Evolutionary conservation across 1,140 invertebrate genomes (phyloP).

Genomic region (Atta texana): DNA sequence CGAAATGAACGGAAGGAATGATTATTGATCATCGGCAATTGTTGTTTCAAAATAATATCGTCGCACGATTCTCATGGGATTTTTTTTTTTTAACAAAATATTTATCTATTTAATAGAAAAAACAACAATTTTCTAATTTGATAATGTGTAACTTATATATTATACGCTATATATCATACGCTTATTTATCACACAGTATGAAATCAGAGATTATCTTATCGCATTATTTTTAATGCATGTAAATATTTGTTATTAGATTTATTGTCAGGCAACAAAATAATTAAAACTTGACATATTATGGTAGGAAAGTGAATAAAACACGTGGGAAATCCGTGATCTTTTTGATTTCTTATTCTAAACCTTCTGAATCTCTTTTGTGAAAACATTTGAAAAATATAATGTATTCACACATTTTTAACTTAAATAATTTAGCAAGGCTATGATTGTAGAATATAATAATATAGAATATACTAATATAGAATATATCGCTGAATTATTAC

Average conservation of each 20-base stretch:
- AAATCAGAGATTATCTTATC: constrained; percentile 33
- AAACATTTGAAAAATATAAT: neutral
- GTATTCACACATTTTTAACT: neutral
- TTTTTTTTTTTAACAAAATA: constrained; percentile 1
- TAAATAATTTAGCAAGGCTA: neutral
- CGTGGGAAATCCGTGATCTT: neutral
- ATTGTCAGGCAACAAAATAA: neutral
- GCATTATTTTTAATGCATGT: constrained; percentile 1
- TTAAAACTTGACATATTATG: neutral
- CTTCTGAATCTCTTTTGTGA: neutral
- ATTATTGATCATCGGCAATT: neutral
- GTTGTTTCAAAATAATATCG: neutral
- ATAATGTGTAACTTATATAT: constrained; percentile 4
- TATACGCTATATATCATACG: too few species aligned
- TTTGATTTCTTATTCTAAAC: neutral
- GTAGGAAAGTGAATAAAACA: neutral
- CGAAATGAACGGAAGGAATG: neutral
- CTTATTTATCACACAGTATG: neutral
- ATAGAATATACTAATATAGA: too few species aligned
- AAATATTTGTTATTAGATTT: constrained; percentile 18
- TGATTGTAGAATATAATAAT: neutral
- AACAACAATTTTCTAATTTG: neutral
- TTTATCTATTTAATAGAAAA: neutral
- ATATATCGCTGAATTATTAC: neutral
- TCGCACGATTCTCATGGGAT: neutral